phyloP scores from a whole-genome alignment of 2,797 vertebrate species.

The Hypotaenidia philippensis region DNA sequence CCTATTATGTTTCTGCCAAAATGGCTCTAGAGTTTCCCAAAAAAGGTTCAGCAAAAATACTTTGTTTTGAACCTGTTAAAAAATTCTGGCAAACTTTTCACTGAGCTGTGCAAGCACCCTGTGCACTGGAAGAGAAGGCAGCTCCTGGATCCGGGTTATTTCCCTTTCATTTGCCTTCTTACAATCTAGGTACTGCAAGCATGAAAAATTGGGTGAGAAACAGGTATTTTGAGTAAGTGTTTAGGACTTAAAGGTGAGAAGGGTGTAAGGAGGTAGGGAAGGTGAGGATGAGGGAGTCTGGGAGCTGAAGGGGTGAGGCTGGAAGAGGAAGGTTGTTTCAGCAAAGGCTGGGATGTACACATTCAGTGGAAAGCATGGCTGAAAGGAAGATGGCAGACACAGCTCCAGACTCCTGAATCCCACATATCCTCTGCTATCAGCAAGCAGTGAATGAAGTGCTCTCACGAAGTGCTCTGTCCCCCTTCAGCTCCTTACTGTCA shows the following conservation, averaged over 20 bases:
- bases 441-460: no score
- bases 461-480: background rate
- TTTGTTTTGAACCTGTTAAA: slow-evolving; percentile 50
- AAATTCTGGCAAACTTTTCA: background rate
- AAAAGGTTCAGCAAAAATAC: slow-evolving; percentile 22
- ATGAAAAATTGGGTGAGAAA: background rate
- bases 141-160: background rate
- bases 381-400: background rate
- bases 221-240: background rate
- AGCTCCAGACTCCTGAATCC: background rate
- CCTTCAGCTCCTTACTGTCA: background rate
- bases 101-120: background rate
- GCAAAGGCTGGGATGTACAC: background rate
- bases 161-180: background rate
- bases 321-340: background rate
- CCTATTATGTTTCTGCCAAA: slow-evolving; percentile 29
- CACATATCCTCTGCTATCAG: no score
- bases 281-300: background rate
- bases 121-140: background rate
- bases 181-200: background rate
- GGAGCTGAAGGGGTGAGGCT: background rate
- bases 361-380: accelerated
- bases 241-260: background rate
- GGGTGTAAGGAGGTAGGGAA: background rate
- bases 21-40: slow-evolving; percentile 20